Conservation (phyloP, 2,113 vertebrate species). For the Polyodon spathula region DNA sequence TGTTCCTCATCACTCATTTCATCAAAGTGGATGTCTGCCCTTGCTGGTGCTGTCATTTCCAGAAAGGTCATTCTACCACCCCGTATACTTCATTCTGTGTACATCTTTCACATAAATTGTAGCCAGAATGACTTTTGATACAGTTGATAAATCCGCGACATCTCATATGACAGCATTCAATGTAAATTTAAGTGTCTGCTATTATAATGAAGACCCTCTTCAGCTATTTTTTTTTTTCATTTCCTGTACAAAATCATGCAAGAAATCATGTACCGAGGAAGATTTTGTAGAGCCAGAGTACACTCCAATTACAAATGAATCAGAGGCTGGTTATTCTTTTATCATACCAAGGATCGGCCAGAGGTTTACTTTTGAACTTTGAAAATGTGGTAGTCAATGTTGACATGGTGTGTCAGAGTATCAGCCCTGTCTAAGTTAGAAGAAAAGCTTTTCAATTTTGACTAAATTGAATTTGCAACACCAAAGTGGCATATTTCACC, state of each 20-base stretch:
- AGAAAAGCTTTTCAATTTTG: not conserved
- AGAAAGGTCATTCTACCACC: constrained; percentile 13
- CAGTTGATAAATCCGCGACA: constrained; percentile 18
- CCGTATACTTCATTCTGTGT: not conserved
- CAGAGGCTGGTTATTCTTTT: too few species aligned
- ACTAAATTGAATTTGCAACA: not conserved
- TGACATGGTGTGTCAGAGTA: not conserved
- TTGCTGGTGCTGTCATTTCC: constrained; percentile 7
- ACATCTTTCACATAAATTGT: constrained; percentile 21
- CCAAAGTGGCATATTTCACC: constrained; percentile 6
- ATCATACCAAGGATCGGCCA: too few species aligned
- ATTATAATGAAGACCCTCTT: not conserved
- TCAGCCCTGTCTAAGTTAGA: not conserved
- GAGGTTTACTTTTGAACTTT: too few species aligned
- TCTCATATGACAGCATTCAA: constrained; percentile 4
- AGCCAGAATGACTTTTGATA: constrained; percentile 15
- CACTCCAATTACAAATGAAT: too few species aligned
- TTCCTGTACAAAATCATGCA: too few species aligned
- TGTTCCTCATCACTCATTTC: constrained; percentile 14
- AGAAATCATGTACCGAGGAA: too few species aligned
- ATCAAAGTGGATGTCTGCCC: constrained; percentile 13
- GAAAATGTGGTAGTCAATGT: too few species aligned
- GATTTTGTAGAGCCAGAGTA: too few species aligned
- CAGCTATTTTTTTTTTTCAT: too few species aligned
- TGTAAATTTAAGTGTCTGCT: not conserved